Evolutionary conservation across 2,113 vertebrate species (phyloP), one percentile per base, ranked within the genome.

Genomic region (Danio rerio): DNA sequence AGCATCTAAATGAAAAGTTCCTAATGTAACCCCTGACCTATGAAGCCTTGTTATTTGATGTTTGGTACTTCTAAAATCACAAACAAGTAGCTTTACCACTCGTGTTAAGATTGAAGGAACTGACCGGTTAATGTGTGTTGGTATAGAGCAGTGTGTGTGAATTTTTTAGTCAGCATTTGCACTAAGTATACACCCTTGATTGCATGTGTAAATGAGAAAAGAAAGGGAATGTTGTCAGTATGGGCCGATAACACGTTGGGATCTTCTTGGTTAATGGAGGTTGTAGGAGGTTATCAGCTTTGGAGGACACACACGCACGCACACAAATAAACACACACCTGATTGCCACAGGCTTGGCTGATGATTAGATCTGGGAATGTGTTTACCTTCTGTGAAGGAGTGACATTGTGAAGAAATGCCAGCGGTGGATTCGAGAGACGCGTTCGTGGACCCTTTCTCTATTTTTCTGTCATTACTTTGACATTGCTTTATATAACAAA

Each of bases 311-410:
- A 70, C 83, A 82, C 61, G 70, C 71, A 18, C 49, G 66, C 69
- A 80, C 20, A 71, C 85, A 88, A 83, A 88, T 18, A 83, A 76
- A 40, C 78, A 74, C 15, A 56, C 13, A 83, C 70, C 83, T 62
- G 50, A 78, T 80, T 85, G 88, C 65, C 84, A 78, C 76, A 47
- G 77, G 87, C 52, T 50, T 79, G 69, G 53, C 6, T 50, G 75
- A 52, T 68, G 85, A 86, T 84, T 86, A 83, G 74, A 86, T 86
- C 82, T 86, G 73, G 58, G 78, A 86, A 86, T 83, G 85, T 83
- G 81, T 86, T 86, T 86, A 73, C 73, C 79, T 83, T 81, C 81
- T 81, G 78, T 73, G 78, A 86, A 68, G 71, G 77, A 79, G 78
- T 86, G 85, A 86, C 85, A 83, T 83, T 81, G 81, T 81, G 78